Evolutionary conservation across 2,888 invertebrate genomes (phyloP).

Genomic region (Metellina segmentata): DNA sequence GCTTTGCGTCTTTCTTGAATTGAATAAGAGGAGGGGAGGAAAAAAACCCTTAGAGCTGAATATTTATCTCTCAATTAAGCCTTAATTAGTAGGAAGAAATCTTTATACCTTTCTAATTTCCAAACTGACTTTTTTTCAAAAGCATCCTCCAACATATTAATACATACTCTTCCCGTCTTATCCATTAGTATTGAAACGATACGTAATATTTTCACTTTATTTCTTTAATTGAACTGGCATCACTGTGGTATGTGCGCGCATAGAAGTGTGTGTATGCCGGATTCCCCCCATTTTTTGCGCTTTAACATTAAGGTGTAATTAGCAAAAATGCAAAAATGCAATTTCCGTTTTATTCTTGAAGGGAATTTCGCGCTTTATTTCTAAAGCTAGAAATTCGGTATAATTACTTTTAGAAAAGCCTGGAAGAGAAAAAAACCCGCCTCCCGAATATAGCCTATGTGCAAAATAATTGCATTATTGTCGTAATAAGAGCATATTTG

Average conservation of each 20-base stretch:
- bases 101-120: constrained; percentile 75
- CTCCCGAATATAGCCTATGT: constrained; percentile 13
- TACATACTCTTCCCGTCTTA: constrained; percentile 59
- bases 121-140: constrained; percentile 63
- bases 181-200: constrained; percentile 76
- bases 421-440: constrained; percentile 24
- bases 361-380: constrained; percentile 40
- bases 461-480: constrained; percentile 72
- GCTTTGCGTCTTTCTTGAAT: constrained; percentile 75
- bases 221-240: constrained; percentile 76
- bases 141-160: constrained; percentile 71
- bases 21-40: constrained; percentile 51
- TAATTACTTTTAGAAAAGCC: constrained; percentile 59
- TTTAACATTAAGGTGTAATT: constrained; percentile 74
- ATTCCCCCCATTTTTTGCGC: constrained; percentile 36
- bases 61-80: constrained; percentile 76
- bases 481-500: constrained; percentile 63
- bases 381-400: constrained; percentile 34
- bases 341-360: constrained; percentile 69
- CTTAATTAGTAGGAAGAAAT: constrained; percentile 75
- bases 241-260: constrained; percentile 51
- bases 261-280: constrained; percentile 21
- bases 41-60: constrained; percentile 63
- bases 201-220: constrained; percentile 68
- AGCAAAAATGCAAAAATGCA: constrained; percentile 75